A percentile compares a stretch with the other conserved stretches of the same genome.
Evolutionary conservation across 1,140 invertebrate species (phyloP).

Genomic region (Contarinia nasturtii): DNA sequence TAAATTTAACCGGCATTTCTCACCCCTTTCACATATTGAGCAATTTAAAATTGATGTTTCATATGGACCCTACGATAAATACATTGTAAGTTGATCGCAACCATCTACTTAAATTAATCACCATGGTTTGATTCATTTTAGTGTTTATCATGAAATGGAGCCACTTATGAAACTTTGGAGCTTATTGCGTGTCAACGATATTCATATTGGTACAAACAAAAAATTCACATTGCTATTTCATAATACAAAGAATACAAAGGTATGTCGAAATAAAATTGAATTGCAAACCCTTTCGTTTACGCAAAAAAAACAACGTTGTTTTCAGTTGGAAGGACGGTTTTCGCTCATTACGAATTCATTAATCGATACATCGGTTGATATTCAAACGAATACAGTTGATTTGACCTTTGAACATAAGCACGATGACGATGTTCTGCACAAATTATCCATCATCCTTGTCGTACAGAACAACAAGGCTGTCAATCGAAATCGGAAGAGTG

Average conservation of each 20-base stretch:
- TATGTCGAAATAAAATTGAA: not conserved
- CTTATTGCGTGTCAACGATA: constrained; percentile 20
- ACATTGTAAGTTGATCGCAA: constrained; percentile 8
- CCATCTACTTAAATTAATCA: not conserved
- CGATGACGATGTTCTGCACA: not conserved
- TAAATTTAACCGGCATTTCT: constrained; percentile 14
- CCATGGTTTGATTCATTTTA: not conserved
- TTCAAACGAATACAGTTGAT: not conserved
- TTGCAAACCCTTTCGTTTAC: not conserved
- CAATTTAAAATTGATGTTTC: constrained; percentile 19
- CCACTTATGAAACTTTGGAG: constrained; percentile 19
- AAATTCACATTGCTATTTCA: constrained; percentile 20
- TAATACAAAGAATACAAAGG: constrained; percentile 13
- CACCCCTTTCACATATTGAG: constrained; percentile 19
- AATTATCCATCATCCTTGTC: not conserved
- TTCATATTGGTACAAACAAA: constrained; percentile 20
- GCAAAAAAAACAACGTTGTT: not conserved
- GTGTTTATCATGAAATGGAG: not conserved
- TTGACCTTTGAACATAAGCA: not conserved
- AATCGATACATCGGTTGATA: not conserved
- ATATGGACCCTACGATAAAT: constrained; percentile 22
- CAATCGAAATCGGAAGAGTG: no score
- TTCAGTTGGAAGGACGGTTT: not conserved
- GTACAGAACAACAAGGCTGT: no score
- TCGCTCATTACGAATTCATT: not conserved